Conservation (phyloP, 2,797 vertebrate species). For the Rhincodon typus region DNA sequence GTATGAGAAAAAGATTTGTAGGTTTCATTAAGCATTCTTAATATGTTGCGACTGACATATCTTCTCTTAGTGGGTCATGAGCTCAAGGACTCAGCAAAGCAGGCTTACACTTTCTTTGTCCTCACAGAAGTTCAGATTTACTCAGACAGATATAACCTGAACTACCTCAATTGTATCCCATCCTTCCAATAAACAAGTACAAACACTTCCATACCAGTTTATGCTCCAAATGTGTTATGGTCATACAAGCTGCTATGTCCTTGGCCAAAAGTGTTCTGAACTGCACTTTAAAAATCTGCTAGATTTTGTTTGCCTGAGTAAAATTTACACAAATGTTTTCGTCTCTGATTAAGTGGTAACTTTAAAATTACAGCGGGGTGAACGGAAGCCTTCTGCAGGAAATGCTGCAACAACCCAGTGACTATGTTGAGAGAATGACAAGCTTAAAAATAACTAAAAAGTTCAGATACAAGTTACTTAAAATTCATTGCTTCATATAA, state of each 20-base stretch:
- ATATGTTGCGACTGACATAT: not conserved
- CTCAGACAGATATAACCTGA: constrained; percentile 8
- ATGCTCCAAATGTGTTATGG: not conserved
- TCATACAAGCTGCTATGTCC: too few species aligned
- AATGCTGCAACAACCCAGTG: not conserved
- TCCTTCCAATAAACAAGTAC: not conserved
- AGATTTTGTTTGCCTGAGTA: not conserved
- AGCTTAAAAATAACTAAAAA: not conserved
- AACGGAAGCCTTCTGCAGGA: not conserved
- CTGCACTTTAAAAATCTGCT: not conserved
- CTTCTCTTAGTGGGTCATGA: not conserved
- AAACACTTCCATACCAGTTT: not conserved
- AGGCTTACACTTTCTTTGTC: constrained; percentile 16
- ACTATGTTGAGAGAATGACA: not conserved
- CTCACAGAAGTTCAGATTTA: not conserved
- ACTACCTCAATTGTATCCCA: not conserved
- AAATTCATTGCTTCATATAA: not conserved
- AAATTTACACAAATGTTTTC: not conserved
- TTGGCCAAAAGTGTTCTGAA: not conserved
- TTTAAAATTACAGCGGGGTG: not conserved
- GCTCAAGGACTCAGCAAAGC: constrained; percentile 2
- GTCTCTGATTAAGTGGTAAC: not conserved
- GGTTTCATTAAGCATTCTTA: constrained; percentile 28
- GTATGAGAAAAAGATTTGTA: constrained; percentile 24
- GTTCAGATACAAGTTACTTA: not conserved